These are phyloP conservation scores for Caenorhabditis macrosperma DNA, from an alignment of 2,888 invertebrate genomes.

Conservation along the genomic window DNA sequence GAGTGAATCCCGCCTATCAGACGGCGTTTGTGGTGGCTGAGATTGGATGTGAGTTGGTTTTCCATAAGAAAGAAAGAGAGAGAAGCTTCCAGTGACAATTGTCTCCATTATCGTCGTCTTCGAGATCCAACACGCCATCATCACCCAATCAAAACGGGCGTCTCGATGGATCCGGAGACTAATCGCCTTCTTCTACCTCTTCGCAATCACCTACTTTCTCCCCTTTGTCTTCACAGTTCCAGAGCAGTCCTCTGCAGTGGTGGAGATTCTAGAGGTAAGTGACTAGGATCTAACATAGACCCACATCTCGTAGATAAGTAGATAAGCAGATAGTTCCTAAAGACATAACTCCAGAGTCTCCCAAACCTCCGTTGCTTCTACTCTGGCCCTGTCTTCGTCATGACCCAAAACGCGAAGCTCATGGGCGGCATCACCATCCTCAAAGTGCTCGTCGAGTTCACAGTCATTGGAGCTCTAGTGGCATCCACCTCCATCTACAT, in stretches of 20 bases:
- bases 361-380: not conserved
- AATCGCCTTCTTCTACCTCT: not conserved
- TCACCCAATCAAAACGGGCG: not conserved
- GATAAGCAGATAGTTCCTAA: too few species aligned
- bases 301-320: too few species aligned
- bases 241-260: not conserved
- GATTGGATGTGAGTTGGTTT: slow-evolving; percentile 7
- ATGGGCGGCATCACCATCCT: not conserved
- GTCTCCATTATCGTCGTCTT: slow-evolving; percentile 2
- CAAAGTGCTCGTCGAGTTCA: not conserved
- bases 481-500: not conserved
- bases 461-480: not conserved
- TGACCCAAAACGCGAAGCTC: not conserved
- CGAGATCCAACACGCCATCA: slow-evolving; percentile 5
- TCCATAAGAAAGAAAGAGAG: not conserved
- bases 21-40: not conserved
- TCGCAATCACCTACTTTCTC: not conserved
- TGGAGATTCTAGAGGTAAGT: too few species aligned
- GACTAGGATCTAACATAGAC: too few species aligned
- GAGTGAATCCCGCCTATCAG: not conserved
- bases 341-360: not conserved
- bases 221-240: not conserved
- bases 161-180: not conserved
- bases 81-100: slow-evolving; percentile 3
- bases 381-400: not conserved